Evolutionary conservation across 2,888 invertebrate species (phyloP).

Genomic region (Drosophila cognata): DNA sequence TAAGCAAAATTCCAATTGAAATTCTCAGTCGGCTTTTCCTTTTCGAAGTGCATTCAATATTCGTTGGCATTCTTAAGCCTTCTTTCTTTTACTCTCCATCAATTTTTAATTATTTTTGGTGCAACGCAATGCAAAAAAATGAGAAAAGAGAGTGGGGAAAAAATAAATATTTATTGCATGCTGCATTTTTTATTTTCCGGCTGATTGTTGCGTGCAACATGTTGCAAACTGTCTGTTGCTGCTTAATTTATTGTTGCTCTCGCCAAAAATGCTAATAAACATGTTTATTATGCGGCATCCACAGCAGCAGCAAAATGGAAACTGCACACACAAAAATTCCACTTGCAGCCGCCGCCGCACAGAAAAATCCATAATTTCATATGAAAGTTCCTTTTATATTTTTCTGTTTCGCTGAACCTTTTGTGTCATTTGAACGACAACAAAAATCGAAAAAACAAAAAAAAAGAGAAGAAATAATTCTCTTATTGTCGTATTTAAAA

Average conservation of each 20-base stretch:
- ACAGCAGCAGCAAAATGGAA: conserved; percentile 38
- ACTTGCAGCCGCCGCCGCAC: conserved; percentile 17
- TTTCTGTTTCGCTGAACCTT: conserved; percentile 14
- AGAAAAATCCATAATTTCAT: conserved; percentile 69
- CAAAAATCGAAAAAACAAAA: background rate
- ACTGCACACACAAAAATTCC: conserved; percentile 42
- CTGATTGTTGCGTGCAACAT: conserved; percentile 77
- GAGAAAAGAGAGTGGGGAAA: conserved; percentile 1
- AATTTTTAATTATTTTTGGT: conserved; percentile 52
- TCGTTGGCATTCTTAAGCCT: conserved; percentile 3
- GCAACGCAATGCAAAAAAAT: conserved; percentile 7
- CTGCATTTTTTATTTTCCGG: conserved; percentile 59
- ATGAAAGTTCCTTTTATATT: conserved; percentile 21
- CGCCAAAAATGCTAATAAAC: conserved; percentile 75
- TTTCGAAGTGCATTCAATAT: conserved; percentile 22
- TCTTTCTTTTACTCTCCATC: conserved; percentile 12
- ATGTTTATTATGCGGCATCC: conserved; percentile 75
- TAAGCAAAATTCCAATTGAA: background rate
- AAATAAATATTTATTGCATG: conserved; percentile 62
- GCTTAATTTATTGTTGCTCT: conserved; percentile 73
- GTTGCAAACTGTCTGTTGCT: conserved; percentile 65
- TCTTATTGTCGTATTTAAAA: conserved; percentile 68
- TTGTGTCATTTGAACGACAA: conserved; percentile 34
- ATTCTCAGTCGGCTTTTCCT: background rate
- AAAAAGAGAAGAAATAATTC: conserved; percentile 22